Evolutionary conservation across 2,888 invertebrate species (phyloP), one percentile per base, ranked within the genome.

Genomic region (Apeira syringaria): DNA sequence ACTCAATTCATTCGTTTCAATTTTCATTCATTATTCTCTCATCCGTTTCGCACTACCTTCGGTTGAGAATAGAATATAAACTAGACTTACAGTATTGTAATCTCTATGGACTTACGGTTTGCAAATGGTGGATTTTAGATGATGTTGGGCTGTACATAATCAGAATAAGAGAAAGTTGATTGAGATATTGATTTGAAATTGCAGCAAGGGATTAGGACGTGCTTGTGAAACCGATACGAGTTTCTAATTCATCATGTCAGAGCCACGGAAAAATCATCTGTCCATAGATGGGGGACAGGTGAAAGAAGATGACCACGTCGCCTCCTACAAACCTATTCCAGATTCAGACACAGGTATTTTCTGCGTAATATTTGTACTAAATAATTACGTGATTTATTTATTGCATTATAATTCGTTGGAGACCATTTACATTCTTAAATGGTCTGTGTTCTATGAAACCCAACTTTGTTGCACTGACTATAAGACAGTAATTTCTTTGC

Each of bases 271-370:
- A 68, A 86, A 81, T 53, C 83, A 82, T 74, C 80, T 81, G 53
- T 60, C 69, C 47, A 82, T 83, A 69, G 86, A 88, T 74, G 87
- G 86, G 56, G 86, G 75, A 56, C 84, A 83, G 61, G 76, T 84
- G 79, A 90, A 87, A 61, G 86, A 87, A 50, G 90, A 87, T 56
- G 91, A 91, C 43, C 81, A 82, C 61, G 78, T 80, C 51, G 71
- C 80, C 28, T 73, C 90, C 87, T 46, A 46, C 27, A 46, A 46
- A 10, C 31, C 45, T 26, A 46, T 92, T 58, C 90, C 92, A 47
- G 92, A 93, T 61, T 70, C 86, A 56, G 92, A 92, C 71, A 79
- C 89, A 81, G 92, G 92, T 90, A 80, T 32, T 38, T n/a, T n/a
- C n/a, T n/a, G n/a, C n/a, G n/a, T n/a, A n/a, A n/a, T 48, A 13